Conservation (phyloP, 30 jellyfish, hydroid and myxozoan genomes). For the Catostylus mosaicus region DNA sequence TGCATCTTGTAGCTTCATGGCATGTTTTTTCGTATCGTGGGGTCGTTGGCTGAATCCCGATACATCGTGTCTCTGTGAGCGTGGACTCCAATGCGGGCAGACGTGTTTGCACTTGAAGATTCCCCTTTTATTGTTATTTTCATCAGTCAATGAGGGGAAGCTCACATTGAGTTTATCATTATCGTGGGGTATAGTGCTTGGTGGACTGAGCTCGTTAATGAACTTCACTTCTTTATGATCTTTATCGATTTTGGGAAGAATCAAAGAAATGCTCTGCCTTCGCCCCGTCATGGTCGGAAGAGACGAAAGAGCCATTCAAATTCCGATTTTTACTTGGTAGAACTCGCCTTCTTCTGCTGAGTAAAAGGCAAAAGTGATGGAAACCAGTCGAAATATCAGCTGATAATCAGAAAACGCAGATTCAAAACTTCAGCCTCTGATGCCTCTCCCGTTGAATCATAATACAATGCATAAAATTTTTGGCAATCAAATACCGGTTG, state of each 20-base stretch:
- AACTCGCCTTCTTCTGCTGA: not conserved
- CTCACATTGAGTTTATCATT: not conserved
- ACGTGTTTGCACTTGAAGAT: not conserved
- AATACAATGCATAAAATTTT: not conserved
- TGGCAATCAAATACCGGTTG: not conserved
- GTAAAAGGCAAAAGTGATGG: not conserved
- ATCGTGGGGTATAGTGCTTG: not conserved
- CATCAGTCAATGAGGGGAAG: conserved; percentile 27
- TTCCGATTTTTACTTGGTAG: not conserved
- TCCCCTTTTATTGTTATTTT: not conserved
- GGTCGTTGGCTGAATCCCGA: not conserved
- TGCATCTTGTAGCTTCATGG: not conserved
- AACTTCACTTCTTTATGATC: not conserved
- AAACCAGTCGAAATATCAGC: not conserved
- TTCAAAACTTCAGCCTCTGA: not conserved
- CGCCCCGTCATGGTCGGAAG: not conserved
- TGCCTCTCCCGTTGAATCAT: not conserved
- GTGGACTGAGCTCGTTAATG: not conserved
- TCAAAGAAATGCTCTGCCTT: conserved; percentile 11
- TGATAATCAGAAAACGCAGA: not conserved
- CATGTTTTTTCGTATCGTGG: not conserved
- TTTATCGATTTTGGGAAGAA: conserved; percentile 41
- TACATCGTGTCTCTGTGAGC: not conserved
- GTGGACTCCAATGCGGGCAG: not conserved
- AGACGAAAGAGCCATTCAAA: not conserved